Percentiles rank a stretch among this genome's conserved stretches.
Evolutionary conservation across 1,140 invertebrate species (phyloP).

Genomic region (Bombus polaris): DNA sequence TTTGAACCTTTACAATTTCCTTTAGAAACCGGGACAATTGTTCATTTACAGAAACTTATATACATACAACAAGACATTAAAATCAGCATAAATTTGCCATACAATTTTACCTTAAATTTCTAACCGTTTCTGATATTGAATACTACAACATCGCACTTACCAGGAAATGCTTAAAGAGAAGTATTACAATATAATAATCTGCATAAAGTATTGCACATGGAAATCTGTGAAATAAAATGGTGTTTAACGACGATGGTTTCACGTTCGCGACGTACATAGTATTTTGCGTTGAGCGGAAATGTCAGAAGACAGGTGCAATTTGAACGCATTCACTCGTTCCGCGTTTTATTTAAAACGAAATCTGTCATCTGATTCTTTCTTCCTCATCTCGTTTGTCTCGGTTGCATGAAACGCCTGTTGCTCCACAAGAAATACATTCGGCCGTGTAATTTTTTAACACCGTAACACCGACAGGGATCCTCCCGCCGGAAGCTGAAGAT

Average conservation of each 20-base stretch:
- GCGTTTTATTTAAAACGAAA: conserved; percentile 30
- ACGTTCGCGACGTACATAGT: not conserved
- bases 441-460: conserved; percentile 59
- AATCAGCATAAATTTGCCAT: not conserved
- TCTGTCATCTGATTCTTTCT: not conserved
- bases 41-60: not conserved
- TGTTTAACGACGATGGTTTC: not conserved
- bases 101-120: not conserved
- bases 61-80: not conserved
- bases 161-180: not conserved
- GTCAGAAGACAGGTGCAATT: conserved; percentile 25
- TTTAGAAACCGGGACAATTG: not conserved
- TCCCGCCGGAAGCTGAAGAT: conserved; percentile 39
- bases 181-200: not conserved
- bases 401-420: conserved; percentile 41
- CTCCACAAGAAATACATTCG: conserved; percentile 3
- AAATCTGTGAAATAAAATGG: not conserved
- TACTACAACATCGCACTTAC: not conserved
- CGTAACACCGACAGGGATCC: conserved; percentile 19
- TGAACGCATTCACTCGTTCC: conserved; percentile 14
- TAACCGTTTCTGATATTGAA: not conserved
- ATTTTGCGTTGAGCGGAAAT: not conserved
- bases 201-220: not conserved
- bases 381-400: not conserved
- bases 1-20: not conserved